phyloP scores from a whole-genome alignment of 2,888 invertebrate genomes.

The Hypolimnas misippus region DNA sequence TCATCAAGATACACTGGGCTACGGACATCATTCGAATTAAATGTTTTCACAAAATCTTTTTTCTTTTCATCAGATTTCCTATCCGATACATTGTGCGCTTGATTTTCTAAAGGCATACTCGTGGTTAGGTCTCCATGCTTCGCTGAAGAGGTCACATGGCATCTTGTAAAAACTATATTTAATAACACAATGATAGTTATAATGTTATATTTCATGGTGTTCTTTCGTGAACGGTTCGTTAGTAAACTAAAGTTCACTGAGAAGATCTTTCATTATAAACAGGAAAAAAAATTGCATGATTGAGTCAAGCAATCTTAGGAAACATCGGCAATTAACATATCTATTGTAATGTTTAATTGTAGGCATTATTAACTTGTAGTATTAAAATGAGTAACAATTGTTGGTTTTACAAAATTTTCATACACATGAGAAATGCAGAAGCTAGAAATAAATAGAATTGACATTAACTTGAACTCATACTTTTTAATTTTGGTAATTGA shows the following conservation, averaged over 20 bases:
- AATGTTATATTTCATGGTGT: constrained; percentile 53
- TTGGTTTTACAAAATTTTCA: not conserved
- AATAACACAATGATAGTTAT: constrained; percentile 17
- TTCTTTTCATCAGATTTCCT: constrained; percentile 44
- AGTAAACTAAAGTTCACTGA: constrained; percentile 52
- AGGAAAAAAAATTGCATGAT: constrained; percentile 57
- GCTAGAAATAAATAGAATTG: not conserved
- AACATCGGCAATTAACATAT: constrained; percentile 50
- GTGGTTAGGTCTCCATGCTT: constrained; percentile 36
- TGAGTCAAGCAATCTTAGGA: constrained; percentile 49
- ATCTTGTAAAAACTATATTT: constrained; percentile 12
- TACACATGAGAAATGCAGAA: not conserved
- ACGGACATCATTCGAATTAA: constrained; percentile 43
- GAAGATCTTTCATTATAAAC: constrained; percentile 55
- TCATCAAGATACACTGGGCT: constrained; percentile 69
- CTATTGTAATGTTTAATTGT: constrained; percentile 34
- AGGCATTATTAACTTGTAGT: constrained; percentile 11
- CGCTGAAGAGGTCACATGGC: constrained; percentile 21
- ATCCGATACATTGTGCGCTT: constrained; percentile 21
- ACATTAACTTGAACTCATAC: not conserved
- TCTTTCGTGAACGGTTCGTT: constrained; percentile 37
- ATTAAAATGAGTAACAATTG: not conserved
- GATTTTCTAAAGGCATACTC: constrained; percentile 23
- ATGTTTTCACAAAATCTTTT: constrained; percentile 42
- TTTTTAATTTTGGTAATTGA: constrained; percentile 3